Evolutionary conservation across 2,797 vertebrate genomes (phyloP).

Genomic region (Calcarius lapponicus): DNA sequence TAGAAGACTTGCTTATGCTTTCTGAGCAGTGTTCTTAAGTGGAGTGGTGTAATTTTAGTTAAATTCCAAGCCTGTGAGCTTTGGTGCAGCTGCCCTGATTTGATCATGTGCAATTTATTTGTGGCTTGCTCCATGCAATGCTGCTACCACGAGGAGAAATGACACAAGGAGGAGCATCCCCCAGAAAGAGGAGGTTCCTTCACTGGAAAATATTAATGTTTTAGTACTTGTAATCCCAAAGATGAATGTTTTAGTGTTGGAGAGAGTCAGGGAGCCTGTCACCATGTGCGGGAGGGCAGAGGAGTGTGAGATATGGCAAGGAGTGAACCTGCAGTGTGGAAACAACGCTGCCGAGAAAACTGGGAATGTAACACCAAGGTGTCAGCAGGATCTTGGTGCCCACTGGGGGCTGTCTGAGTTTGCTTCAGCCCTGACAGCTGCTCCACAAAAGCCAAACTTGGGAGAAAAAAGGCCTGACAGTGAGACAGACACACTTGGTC

Average conservation of each 20-base stretch:
- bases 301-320: not conserved
- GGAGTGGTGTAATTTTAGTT: not conserved
- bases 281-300: not conserved
- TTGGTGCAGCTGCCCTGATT: not conserved
- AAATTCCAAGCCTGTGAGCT: not conserved
- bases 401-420: not conserved
- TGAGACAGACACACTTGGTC: not conserved
- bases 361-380: not conserved
- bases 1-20: not conserved
- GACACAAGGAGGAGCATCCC: not conserved
- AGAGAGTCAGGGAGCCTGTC: not conserved
- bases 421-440: not conserved
- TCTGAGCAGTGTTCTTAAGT: not conserved
- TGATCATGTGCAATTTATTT: not conserved
- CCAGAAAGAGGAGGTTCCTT: not conserved
- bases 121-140: fast-evolving
- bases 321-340: not conserved
- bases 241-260: not conserved
- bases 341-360: not conserved
- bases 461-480: not conserved
- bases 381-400: not conserved
- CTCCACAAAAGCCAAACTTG: not conserved
- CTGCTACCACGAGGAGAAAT: not conserved
- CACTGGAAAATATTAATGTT: not conserved
- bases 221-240: not conserved